Percentiles rank a stretch among this genome's conserved stretches.
Conservation (phyloP, 2,888 invertebrate genomes). For the Zygogramma bicolorata region DNA sequence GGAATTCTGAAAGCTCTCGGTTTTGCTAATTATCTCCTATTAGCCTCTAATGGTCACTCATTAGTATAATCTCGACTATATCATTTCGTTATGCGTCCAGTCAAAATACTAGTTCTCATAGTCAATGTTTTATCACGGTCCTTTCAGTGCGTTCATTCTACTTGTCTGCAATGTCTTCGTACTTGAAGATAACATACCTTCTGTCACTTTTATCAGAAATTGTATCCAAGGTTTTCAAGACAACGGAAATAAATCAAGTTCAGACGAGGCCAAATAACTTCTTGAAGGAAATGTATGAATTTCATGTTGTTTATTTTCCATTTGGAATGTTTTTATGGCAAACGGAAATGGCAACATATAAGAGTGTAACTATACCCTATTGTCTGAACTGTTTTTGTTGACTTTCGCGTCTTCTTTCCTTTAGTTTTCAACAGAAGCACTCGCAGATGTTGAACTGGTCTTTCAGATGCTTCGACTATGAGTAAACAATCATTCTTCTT, state of each 20-base stretch:
- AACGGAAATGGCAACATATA: too few relatives aligned
- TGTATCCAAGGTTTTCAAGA: neutral
- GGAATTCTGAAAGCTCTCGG: neutral
- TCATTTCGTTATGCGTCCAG: neutral
- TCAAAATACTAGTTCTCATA: neutral
- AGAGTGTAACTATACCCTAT: too few relatives aligned
- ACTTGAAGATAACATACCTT: neutral
- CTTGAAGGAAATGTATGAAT: too few relatives aligned
- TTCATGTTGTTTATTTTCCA: too few relatives aligned
- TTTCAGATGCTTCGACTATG: too few relatives aligned
- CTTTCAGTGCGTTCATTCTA: neutral
- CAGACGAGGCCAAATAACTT: too few relatives aligned
- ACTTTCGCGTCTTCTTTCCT: too few relatives aligned
- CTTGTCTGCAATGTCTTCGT: neutral
- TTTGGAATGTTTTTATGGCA: too few relatives aligned
- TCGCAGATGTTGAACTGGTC: too few relatives aligned
- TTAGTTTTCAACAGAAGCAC: too few relatives aligned
- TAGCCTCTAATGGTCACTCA: neutral
- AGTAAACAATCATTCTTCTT: too few relatives aligned
- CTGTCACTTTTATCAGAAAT: neutral
- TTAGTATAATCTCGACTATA: neutral
- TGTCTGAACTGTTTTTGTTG: too few relatives aligned
- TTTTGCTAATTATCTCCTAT: neutral
- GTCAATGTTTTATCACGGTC: neutral
- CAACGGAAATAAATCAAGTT: neutral